These are phyloP conservation scores for Acanthosepion pharaonis DNA, from an alignment of 2,888 invertebrate genomes.

Conservation along the genomic window DNA sequence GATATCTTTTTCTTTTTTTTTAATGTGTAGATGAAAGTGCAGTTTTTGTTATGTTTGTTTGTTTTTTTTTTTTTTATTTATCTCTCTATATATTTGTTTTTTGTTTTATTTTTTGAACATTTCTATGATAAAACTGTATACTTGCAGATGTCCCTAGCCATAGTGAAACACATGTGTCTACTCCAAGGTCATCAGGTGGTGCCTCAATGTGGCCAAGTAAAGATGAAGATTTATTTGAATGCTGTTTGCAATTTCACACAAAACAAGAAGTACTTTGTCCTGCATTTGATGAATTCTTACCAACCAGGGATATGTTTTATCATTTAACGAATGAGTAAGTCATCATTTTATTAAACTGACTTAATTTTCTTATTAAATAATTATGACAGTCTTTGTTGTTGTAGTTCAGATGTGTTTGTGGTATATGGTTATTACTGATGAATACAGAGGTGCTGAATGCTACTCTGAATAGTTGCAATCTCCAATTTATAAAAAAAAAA, in stretches of 20 bases:
- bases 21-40: too few relatives aligned
- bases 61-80: too few relatives aligned
- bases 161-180: neutral
- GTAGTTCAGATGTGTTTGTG: too few relatives aligned
- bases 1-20: too few relatives aligned
- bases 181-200: neutral
- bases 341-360: neutral
- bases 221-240: constrained; percentile 44
- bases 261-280: constrained; percentile 41
- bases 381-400: neutral
- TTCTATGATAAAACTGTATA: neutral
- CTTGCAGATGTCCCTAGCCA: neutral
- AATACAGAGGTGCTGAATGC: too few relatives aligned
- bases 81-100: too few relatives aligned
- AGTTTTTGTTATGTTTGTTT: too few relatives aligned
- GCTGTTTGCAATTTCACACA: neutral
- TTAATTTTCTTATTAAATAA: neutral
- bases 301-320: constrained; percentile 43
- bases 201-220: constrained; percentile 42
- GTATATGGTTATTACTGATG: too few relatives aligned
- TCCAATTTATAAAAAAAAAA: too few relatives aligned
- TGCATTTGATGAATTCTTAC: constrained; percentile 43
- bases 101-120: too few relatives aligned
- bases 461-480: too few relatives aligned
- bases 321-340: constrained; percentile 34